Evolutionary conservation across 2,888 invertebrate species (phyloP).

Genomic region (Caradrina clavipalpis): DNA sequence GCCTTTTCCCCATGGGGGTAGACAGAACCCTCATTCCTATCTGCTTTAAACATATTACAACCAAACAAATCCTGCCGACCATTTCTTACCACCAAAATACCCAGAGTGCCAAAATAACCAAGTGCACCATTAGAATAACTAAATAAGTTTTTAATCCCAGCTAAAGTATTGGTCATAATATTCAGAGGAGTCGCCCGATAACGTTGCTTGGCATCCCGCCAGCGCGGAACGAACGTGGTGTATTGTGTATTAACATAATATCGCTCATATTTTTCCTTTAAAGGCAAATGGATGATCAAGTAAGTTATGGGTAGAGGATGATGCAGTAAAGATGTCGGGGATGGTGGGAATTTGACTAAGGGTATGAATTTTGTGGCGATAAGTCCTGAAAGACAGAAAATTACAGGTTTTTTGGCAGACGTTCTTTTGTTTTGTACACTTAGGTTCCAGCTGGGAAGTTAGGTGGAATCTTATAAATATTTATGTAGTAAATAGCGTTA

Average conservation of each 20-base stretch:
- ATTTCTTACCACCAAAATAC: conserved; percentile 15
- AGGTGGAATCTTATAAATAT: no score
- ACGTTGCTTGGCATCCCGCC: conserved; percentile 62
- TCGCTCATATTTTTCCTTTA: conserved; percentile 53
- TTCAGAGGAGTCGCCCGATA: conserved; percentile 64
- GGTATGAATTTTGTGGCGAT: background rate
- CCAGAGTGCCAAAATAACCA: conserved; percentile 48
- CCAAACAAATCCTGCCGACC: background rate
- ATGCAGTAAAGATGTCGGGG: background rate
- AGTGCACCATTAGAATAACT: conserved; percentile 58
- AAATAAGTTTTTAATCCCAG: conserved; percentile 69
- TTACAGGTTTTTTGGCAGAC: no score
- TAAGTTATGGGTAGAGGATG: conserved; percentile 14
- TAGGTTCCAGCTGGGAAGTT: no score
- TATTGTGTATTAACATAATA: conserved; percentile 61
- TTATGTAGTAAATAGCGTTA: no score
- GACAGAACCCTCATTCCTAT: no score
- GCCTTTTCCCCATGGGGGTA: no score
- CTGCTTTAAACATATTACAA: background rate
- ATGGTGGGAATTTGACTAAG: background rate
- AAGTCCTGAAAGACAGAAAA: background rate
- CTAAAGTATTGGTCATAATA: conserved; percentile 68
- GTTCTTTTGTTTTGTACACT: no score
- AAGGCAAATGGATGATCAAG: conserved; percentile 49
- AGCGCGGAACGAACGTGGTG: conserved; percentile 41